phyloP scores from a whole-genome alignment of 2,113 vertebrate species.

The Myiozetetes cayanensis region DNA sequence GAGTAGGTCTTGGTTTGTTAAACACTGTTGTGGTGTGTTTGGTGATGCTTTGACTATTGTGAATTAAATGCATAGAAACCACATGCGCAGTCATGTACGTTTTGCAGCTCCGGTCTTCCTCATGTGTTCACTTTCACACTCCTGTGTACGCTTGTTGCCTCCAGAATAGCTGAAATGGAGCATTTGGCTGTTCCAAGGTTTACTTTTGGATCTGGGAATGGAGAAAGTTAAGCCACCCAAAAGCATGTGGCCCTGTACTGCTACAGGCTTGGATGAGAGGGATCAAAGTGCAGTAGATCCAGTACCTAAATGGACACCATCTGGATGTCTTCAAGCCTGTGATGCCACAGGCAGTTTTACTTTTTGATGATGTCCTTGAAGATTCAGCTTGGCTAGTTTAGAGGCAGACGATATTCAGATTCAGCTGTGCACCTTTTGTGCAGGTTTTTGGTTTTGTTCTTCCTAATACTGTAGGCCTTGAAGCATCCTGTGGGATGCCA shows the following conservation, averaged over 20 bases:
- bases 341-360: not conserved
- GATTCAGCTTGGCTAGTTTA: not conserved
- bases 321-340: not conserved
- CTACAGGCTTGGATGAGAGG: not conserved
- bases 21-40: not conserved
- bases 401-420: not conserved
- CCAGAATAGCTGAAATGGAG: not conserved
- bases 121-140: not conserved
- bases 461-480: not conserved
- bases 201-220: not conserved
- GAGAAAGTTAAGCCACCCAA: not conserved
- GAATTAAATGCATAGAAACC: not conserved
- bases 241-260: fast-evolving
- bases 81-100: fast-evolving
- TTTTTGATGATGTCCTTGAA: not conserved
- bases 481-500: not conserved
- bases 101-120: not conserved
- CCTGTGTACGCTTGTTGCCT: fast-evolving
- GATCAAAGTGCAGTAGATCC: fast-evolving
- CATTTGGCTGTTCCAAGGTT: not conserved
- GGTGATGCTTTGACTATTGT: not conserved
- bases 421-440: not conserved
- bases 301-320: not conserved
- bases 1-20: not conserved
- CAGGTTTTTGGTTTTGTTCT: not conserved